Percentiles rank a stretch among this genome's conserved stretches.
phyloP scores from a whole-genome alignment of 2,888 invertebrate genomes.

The Scaptomyza reducta region DNA sequence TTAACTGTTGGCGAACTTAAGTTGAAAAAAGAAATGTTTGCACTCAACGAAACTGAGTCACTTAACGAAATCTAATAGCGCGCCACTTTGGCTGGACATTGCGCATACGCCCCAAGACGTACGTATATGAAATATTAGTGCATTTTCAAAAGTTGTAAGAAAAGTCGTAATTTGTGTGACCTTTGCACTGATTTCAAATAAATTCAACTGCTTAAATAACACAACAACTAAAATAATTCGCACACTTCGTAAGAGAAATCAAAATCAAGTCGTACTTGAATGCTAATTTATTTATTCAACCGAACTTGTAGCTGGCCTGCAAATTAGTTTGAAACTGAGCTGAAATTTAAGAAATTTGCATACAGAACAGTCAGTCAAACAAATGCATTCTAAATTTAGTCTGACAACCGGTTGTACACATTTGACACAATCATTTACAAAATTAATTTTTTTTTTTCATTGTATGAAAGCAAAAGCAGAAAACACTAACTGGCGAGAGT shows the following conservation, averaged over 20 bases:
- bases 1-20: neutral
- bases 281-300: conserved; percentile 58
- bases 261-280: conserved; percentile 74
- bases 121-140: conserved; percentile 21
- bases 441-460: conserved; percentile 1
- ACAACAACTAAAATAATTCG: conserved; percentile 29
- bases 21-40: neutral
- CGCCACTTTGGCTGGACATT: conserved; percentile 37
- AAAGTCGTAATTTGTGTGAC: conserved; percentile 63
- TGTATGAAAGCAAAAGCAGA: conserved; percentile 1
- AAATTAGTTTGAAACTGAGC: conserved; percentile 53
- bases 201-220: conserved; percentile 48
- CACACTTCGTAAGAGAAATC: conserved; percentile 45
- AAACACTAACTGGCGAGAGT: conserved; percentile 10
- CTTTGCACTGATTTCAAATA: conserved; percentile 45
- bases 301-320: conserved; percentile 33
- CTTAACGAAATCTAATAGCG: conserved; percentile 22
- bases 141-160: conserved; percentile 17
- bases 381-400: conserved; percentile 57
- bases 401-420: conserved; percentile 44
- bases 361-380: conserved; percentile 34
- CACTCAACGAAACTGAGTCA: conserved; percentile 17
- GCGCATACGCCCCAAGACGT: conserved; percentile 58
- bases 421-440: conserved; percentile 21
- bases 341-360: conserved; percentile 65